Evolutionary conservation across 2,113 vertebrate species (phyloP).

Genomic region (Lamprotornis superbus): DNA sequence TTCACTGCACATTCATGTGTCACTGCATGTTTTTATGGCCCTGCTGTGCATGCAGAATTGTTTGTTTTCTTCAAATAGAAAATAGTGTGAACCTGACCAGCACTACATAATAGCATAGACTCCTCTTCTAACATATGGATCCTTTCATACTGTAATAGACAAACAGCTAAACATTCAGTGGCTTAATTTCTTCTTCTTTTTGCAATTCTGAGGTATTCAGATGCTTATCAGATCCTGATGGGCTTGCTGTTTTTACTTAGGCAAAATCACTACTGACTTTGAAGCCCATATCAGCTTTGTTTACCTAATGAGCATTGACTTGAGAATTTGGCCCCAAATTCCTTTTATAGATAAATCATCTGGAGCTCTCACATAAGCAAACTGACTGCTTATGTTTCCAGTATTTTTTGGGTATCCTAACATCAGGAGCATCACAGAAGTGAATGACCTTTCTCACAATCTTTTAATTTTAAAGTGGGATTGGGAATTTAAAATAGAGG

Average conservation of each 20-base stretch:
- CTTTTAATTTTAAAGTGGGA: not conserved
- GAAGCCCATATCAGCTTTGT: slow-evolving; percentile 42
- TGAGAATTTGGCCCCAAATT: slow-evolving; percentile 54
- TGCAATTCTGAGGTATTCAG: slow-evolving; percentile 13
- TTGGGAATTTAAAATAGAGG: not conserved
- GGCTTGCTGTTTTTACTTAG: slow-evolving; percentile 52
- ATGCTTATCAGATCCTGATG: slow-evolving; percentile 33
- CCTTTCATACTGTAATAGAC: slow-evolving; percentile 19
- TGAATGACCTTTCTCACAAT: slow-evolving; percentile 16
- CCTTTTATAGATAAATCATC: slow-evolving; percentile 52
- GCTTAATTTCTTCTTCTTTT: slow-evolving; percentile 40
- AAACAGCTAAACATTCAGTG: slow-evolving; percentile 48
- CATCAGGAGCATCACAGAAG: not conserved
- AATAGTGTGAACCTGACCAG: slow-evolving; percentile 16
- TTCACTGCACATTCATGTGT: slow-evolving; percentile 52
- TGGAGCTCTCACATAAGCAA: slow-evolving; percentile 19
- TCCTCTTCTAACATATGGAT: slow-evolving; percentile 30
- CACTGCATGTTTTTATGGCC: slow-evolving; percentile 56
- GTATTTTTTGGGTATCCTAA: not conserved
- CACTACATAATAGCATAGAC: not conserved
- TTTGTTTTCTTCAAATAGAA: slow-evolving; percentile 37
- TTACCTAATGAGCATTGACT: slow-evolving; percentile 47
- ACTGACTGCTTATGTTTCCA: slow-evolving; percentile 7
- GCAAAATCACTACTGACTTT: slow-evolving; percentile 51
- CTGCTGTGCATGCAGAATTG: slow-evolving; percentile 42